Percentiles rank a stretch among this genome's conserved stretches.
Evolutionary conservation across 2,888 invertebrate species (phyloP).

Genomic region (Luperina testacea): DNA sequence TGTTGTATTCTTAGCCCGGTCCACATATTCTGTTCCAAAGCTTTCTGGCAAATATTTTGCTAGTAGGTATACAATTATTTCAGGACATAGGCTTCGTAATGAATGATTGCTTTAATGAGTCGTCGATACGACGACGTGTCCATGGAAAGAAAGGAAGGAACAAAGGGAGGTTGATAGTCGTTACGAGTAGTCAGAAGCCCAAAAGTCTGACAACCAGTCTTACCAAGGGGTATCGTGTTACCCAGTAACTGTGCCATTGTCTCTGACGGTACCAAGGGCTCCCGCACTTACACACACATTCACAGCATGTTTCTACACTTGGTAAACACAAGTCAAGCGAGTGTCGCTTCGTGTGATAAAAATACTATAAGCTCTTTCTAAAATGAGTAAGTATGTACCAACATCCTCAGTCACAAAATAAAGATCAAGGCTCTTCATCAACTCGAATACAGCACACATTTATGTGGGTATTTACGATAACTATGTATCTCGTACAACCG

Average conservation of each 20-base stretch:
- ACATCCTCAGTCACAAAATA: background rate
- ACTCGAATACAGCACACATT: conserved; percentile 13
- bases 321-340: background rate
- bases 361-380: background rate
- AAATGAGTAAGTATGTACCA: background rate
- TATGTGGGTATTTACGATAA: conserved; percentile 29
- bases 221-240: background rate
- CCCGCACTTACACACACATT: background rate
- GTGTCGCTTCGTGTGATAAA: background rate
- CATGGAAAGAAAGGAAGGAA: background rate
- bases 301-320: background rate
- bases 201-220: background rate
- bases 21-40: too few species aligned
- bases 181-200: background rate
- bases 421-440: background rate
- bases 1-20: too few species aligned
- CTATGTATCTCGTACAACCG: background rate
- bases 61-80: background rate
- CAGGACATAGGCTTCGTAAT: background rate
- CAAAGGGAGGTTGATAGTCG: background rate
- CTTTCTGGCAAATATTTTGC: too few species aligned
- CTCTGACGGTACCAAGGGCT: background rate
- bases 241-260: too few species aligned
- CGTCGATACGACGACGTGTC: background rate
- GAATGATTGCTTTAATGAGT: background rate